A percentile compares a stretch with the other conserved stretches of the same genome.
Conservation (phyloP, 2,113 vertebrate species). For the Eidolon helvum region DNA sequence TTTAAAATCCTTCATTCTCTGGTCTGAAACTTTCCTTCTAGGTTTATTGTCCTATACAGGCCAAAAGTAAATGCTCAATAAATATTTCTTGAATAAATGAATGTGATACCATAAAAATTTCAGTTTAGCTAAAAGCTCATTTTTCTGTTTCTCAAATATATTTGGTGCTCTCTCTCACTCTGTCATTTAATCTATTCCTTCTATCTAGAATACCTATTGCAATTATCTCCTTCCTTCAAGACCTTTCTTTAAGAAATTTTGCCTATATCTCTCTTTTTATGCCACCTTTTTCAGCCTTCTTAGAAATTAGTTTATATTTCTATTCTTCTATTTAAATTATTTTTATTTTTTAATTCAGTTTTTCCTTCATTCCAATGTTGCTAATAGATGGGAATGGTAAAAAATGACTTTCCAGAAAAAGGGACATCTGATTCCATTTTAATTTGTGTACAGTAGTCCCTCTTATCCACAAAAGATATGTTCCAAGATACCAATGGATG, state of each 20-base stretch:
- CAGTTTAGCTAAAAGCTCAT: background rate
- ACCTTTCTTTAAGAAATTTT: background rate
- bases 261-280: background rate
- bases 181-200: constrained; percentile 27
- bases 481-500: background rate
- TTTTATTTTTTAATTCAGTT: background rate
- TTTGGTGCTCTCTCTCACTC: background rate
- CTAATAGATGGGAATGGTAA: background rate
- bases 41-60: constrained; percentile 23
- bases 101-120: background rate
- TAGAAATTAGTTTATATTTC: constrained; percentile 35
- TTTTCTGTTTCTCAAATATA: background rate
- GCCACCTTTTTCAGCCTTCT: background rate
- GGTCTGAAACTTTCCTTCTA: constrained; percentile 14
- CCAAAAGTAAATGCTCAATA: constrained; percentile 1
- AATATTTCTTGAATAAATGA: constrained; percentile 28
- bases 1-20: constrained; percentile 17
- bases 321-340: background rate
- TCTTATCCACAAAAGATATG: background rate
- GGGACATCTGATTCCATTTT: background rate
- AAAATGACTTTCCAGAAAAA: constrained; percentile 4
- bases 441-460: background rate
- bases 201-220: background rate
- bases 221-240: background rate
- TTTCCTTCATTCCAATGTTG: constrained; percentile 15